Percentiles rank a stretch among this genome's conserved stretches.
Conservation (phyloP, 2,888 invertebrate species). For the Electrophaes corylata region DNA sequence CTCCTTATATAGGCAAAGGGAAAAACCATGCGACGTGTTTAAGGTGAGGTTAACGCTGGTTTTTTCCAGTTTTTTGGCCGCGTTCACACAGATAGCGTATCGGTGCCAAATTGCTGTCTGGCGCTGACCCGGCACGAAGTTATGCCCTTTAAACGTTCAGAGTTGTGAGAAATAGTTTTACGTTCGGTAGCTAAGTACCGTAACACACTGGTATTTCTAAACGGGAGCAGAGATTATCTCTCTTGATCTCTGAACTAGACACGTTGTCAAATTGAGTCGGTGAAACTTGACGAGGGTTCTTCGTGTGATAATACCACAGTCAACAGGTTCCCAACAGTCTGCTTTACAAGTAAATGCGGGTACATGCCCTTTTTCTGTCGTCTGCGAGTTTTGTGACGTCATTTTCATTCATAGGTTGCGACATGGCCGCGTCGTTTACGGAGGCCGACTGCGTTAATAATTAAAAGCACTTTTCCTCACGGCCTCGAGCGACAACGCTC, state of each 20-base stretch:
- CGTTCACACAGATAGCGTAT: background rate
- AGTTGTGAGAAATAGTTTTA: background rate
- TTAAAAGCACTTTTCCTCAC: conserved; percentile 72
- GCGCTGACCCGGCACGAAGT: background rate
- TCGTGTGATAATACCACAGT: too few species aligned
- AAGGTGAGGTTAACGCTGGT: conserved; percentile 10
- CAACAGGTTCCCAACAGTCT: background rate
- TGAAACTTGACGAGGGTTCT: background rate
- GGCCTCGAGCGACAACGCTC: conserved; percentile 34
- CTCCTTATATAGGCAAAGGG: conserved; percentile 16
- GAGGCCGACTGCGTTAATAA: conserved; percentile 69
- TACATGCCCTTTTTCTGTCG: background rate
- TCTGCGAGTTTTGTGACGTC: conserved; percentile 6
- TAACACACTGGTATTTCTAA: background rate
- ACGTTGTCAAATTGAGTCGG: background rate
- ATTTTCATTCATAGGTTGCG: conserved; percentile 43
- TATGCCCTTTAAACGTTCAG: background rate
- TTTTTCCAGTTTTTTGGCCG: background rate
- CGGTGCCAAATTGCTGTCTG: conserved; percentile 1
- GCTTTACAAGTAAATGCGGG: background rate
- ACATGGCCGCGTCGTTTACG: conserved; percentile 49
- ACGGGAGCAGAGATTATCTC: background rate
- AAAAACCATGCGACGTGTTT: conserved; percentile 29
- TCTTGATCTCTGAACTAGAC: background rate
- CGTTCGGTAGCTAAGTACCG: background rate